Percentiles rank a stretch among this genome's conserved stretches.
Evolutionary conservation across 2,113 vertebrate genomes (phyloP).

Genomic region (Callipepla californica): DNA sequence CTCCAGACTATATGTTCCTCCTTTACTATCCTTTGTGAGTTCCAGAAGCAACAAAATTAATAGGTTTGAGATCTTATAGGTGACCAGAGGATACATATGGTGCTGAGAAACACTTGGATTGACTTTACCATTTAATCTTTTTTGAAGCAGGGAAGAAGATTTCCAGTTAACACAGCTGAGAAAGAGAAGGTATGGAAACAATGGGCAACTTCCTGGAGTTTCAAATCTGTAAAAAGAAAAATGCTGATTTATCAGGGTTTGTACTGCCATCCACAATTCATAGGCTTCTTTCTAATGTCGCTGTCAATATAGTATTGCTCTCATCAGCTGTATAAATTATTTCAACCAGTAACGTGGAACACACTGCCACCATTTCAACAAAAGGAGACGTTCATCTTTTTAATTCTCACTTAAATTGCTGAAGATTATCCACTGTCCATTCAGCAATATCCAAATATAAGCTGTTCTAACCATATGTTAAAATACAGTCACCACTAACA

Average conservation of each 20-base stretch:
- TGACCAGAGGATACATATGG: rapidly evolving
- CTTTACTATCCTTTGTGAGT: neutral
- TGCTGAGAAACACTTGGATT: neutral
- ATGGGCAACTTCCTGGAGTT: neutral
- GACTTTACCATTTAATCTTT: neutral
- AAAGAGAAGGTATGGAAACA: neutral
- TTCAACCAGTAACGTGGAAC: neutral
- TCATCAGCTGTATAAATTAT: slow-evolving; percentile 1
- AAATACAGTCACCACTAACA: slow-evolving; percentile 33
- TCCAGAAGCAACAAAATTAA: neutral
- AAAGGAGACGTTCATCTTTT: slow-evolving; percentile 11
- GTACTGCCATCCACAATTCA: neutral
- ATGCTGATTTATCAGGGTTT: neutral
- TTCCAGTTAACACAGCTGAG: neutral
- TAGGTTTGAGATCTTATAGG: neutral
- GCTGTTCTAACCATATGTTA: slow-evolving; percentile 30
- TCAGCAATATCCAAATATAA: slow-evolving; percentile 10
- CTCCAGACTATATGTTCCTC: neutral
- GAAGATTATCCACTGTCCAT: slow-evolving; percentile 62
- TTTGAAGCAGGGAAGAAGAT: neutral
- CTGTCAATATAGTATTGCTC: slow-evolving; percentile 28
- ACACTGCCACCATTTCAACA: neutral
- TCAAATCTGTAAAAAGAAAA: neutral
- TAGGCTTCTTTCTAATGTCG: neutral
- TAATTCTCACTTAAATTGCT: slow-evolving; percentile 38